These are phyloP conservation scores for Limosa lapponica DNA, from an alignment of 2,797 vertebrate species.

Conservation along the genomic window DNA sequence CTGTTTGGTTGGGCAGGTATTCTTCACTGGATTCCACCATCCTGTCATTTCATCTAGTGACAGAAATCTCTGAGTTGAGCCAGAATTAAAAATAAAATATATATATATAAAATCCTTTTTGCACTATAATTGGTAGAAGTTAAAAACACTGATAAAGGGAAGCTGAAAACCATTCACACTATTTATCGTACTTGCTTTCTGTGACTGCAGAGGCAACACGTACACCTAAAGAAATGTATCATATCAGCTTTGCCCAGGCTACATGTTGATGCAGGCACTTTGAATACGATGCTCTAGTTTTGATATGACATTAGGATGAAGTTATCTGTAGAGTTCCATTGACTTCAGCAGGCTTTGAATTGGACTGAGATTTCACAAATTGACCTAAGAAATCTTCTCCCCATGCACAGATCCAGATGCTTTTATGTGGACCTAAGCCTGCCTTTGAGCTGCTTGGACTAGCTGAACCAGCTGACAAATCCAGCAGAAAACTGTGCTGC, in stretches of 20 bases:
- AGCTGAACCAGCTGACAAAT: background rate
- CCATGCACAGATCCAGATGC: background rate
- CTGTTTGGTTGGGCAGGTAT: rapidly evolving
- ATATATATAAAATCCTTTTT: background rate
- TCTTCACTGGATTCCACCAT: background rate
- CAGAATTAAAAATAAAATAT: background rate
- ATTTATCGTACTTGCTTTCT: background rate
- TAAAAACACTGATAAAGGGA: background rate
- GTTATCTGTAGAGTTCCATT: background rate
- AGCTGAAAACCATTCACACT: background rate
- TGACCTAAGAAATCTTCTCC: background rate
- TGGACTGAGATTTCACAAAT: background rate
- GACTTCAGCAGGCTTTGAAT: background rate
- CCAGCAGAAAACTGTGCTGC: background rate
- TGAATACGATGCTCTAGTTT: background rate
- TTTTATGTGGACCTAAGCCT: background rate
- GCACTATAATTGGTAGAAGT: background rate
- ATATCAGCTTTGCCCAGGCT: background rate
- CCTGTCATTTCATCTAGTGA: background rate
- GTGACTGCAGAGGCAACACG: background rate
- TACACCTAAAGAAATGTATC: background rate
- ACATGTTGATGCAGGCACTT: background rate
- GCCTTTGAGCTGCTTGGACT: background rate
- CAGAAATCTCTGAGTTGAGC: background rate
- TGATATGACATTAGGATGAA: background rate